phyloP scores from a whole-genome alignment of 2,113 vertebrate genomes.

The Rutilus rutilus region DNA sequence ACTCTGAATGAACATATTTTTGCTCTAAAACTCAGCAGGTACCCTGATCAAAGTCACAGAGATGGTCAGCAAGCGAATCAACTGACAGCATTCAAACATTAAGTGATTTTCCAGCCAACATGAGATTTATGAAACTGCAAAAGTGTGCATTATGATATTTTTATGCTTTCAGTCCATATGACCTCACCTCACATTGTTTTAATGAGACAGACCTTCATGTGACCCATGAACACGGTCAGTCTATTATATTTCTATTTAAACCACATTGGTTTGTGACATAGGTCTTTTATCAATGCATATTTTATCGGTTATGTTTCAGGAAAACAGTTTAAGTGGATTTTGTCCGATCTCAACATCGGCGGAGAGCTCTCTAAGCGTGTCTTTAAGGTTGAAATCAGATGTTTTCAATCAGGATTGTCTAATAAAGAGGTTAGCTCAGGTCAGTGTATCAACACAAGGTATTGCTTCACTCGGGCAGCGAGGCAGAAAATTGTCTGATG shows the following conservation, averaged over 20 bases:
- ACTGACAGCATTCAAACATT: neutral
- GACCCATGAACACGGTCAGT: neutral
- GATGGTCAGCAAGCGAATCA: neutral
- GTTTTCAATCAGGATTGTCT: conserved; percentile 56
- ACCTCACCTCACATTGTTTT: conserved; percentile 5
- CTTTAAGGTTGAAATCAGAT: conserved; percentile 46
- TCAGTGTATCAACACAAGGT: conserved; percentile 56
- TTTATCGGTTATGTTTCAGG: neutral
- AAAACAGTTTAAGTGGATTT: neutral
- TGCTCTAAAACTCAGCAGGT: conserved; percentile 35
- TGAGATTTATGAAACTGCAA: conserved; percentile 26
- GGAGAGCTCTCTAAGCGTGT: neutral
- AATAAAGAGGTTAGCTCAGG: conserved; percentile 52
- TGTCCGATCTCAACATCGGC: neutral
- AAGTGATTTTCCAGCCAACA: neutral
- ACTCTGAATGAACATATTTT: conserved; percentile 14
- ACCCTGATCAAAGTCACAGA: conserved; percentile 25
- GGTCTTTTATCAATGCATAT: neutral
- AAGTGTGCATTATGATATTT: neutral
- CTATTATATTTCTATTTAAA: neutral
- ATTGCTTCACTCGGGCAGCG: conserved; percentile 45
- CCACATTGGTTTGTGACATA: neutral
- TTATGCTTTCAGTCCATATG: neutral
- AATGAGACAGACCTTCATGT: neutral
- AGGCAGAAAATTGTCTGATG: conserved; percentile 57